Base-by-base conservation (phyloP, 1,140 invertebrate species). In the Polypedilum vanderplanki region DNA sequence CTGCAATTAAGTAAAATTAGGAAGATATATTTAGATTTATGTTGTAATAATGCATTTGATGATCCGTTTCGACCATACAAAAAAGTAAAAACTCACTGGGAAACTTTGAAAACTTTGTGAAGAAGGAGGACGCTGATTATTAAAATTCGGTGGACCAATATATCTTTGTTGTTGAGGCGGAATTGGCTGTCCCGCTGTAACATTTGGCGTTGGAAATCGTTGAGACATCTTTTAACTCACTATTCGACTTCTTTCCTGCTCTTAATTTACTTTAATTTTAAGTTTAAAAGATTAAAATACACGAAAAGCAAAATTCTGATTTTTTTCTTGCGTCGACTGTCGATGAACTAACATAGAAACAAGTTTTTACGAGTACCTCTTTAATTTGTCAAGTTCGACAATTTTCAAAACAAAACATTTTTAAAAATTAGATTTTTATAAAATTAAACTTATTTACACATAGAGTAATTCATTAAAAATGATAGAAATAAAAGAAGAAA, bases 181-280 rank as follows among this genome's bases (percentile, higher is more conserved):
- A 57, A 57, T 57, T 15, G 46, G 65, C 17, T n/a, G 17, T 20
- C 65, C 65, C 5, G 65, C 65, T 1, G 65, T 70, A 7, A 70
- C 65, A 70, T 70, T 70, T 5, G 65, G 65, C 18, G 65, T 70
- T 22, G 65, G 65, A 70, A 70, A 70, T 5, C 65, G 65, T 70
- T 70, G 65, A 70, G 65, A 70, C 65, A 70, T 70, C 5, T 9
- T 20, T 22, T 18, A 18, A 10, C 7, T 20, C 1, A 33, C 24
- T 33, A 33, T 33, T 33, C 5, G 2, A 33, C 24, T 33, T 3
- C 24, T 33, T 33, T 33, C 5, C 24, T 33, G 24, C 24, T 33
- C 24, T 33, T 33, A 33, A 33, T 33, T 33, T 33, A 33, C 24
- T 33, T 5, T 33, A 33, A 33, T 33, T 33, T 3, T 5, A 33